Base-by-base conservation (phyloP, 2,888 invertebrate genomes). In the Alcis repandata region DNA sequence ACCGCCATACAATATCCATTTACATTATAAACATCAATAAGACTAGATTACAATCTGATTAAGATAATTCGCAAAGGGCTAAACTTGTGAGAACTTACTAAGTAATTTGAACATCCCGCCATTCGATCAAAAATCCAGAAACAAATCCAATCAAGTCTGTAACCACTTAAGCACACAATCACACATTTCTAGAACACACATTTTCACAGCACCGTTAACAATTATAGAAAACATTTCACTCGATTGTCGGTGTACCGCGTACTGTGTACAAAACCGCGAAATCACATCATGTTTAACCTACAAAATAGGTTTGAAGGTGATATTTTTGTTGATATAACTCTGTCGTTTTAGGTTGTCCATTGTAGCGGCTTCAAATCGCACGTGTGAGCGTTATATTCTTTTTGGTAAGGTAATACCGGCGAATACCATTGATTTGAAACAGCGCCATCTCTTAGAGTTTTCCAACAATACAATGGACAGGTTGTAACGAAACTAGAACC, bases 271-370 rank as follows among this genome's bases (percentile, higher is more conserved):
- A 90, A 89, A 83, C 89, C 88, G 89, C 87, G 85, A 90, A 91
- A 85, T 86, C 89, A 80, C 86, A 84, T 87, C 88, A 87, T 89
- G 89, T 93, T 91, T 93, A 92, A 93, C 93, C 93, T 93, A 93
- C 93, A 93, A 92, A 90, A 91, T 88, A 86, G 85, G 80, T 92
- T 91, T 93, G 93, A 93, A 93, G 93, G 93, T 93, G 93, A 93
- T 92, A 93, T 89, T 92, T 90, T 92, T 93, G 92, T 93, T 93
- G 92, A 91, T 93, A 91, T 91, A 82, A 91, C 75, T 68, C 89
- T 80, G 70, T 80, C 77, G 70, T 60, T 70, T 83, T 69, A 52
- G 69, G 74, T 82, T 49, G 75, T 49, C 57, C 61, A 66, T 48
- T 59, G 63, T 63, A 68, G 76, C 77, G 71, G 75, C 77, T 76